A percentile compares a stretch with the other conserved stretches of the same genome.
phyloP scores from a whole-genome alignment of 2,113 vertebrate genomes.

The Speoplatyrhinus poulsoni region DNA sequence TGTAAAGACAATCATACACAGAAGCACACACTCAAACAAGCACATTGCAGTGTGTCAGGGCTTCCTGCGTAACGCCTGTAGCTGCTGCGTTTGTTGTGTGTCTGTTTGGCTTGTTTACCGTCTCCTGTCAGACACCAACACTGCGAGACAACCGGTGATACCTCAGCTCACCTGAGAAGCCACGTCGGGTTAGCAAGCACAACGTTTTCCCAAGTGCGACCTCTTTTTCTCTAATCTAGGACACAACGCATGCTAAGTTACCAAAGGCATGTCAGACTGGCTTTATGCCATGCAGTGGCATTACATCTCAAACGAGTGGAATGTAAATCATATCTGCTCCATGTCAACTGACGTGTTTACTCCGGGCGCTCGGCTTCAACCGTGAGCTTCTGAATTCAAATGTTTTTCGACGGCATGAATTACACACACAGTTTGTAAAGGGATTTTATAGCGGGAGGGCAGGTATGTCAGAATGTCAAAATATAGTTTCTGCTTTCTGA shows the following conservation, averaged over 20 bases:
- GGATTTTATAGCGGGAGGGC: not conserved
- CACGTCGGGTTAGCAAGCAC: not conserved
- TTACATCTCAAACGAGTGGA: not conserved
- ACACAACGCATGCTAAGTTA: not conserved
- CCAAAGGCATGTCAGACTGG: not conserved
- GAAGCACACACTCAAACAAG: not conserved
- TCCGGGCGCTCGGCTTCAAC: not conserved
- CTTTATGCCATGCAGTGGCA: not conserved
- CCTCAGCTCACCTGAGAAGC: not conserved
- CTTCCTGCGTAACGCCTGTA: slow-evolving; percentile 3
- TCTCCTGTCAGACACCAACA: not conserved
- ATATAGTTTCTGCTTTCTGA: not conserved
- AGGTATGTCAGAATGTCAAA: slow-evolving; percentile 2
- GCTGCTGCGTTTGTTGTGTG: not conserved
- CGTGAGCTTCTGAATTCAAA: not conserved
- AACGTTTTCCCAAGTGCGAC: slow-evolving; percentile 6
- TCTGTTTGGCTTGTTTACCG: not conserved
- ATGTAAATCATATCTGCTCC: not conserved
- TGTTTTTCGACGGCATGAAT: not conserved
- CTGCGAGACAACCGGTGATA: slow-evolving; percentile 1
- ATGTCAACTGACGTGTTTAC: not conserved
- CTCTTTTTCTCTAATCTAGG: not conserved
- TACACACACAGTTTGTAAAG: not conserved
- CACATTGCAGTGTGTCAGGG: not conserved
- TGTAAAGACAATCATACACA: not conserved